Evolutionary conservation across 2,888 invertebrate genomes (phyloP).

Genomic region (Conchocele bisecta): DNA sequence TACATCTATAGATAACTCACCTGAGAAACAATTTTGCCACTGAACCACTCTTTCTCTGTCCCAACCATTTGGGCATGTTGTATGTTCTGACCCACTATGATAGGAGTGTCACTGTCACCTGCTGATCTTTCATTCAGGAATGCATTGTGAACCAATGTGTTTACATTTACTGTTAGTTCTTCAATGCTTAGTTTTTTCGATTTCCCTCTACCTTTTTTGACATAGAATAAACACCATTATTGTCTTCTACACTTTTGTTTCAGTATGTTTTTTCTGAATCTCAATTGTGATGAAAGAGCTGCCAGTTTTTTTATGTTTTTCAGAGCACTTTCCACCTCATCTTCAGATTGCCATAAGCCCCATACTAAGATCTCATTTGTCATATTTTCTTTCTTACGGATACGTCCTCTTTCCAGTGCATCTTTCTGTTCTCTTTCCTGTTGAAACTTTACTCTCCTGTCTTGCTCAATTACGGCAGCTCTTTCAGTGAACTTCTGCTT

Average conservation of each 20-base stretch:
- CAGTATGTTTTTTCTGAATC: conserved; percentile 29
- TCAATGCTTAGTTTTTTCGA: background rate
- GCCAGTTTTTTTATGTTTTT: conserved; percentile 13
- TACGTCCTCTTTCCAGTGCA: conserved; percentile 10
- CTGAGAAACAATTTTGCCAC: conserved; percentile 16
- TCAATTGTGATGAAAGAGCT: conserved; percentile 26
- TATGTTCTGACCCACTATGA: conserved; percentile 1
- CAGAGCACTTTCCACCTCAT: conserved; percentile 26
- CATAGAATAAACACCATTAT: background rate
- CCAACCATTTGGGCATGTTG: background rate
- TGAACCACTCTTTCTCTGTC: conserved; percentile 5
- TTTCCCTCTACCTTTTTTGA: background rate
- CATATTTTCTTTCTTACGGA: conserved; percentile 22
- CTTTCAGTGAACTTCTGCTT: conserved; percentile 14
- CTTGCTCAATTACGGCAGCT: conserved; percentile 5
- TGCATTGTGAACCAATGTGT: conserved; percentile 1
- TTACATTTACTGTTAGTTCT: conserved; percentile 17
- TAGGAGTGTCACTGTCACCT: background rate
- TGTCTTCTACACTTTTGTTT: conserved; percentile 26
- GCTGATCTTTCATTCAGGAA: background rate
- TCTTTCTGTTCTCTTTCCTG: conserved; percentile 1
- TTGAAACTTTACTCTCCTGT: conserved; percentile 5
- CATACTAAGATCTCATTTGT: conserved; percentile 37
- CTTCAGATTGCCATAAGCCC: conserved; percentile 44
- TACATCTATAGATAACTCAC: too few species aligned